A percentile compares a stretch with the other conserved stretches of the same genome.
phyloP scores from a whole-genome alignment of 2,888 invertebrate species.

The Mantis religiosa region DNA sequence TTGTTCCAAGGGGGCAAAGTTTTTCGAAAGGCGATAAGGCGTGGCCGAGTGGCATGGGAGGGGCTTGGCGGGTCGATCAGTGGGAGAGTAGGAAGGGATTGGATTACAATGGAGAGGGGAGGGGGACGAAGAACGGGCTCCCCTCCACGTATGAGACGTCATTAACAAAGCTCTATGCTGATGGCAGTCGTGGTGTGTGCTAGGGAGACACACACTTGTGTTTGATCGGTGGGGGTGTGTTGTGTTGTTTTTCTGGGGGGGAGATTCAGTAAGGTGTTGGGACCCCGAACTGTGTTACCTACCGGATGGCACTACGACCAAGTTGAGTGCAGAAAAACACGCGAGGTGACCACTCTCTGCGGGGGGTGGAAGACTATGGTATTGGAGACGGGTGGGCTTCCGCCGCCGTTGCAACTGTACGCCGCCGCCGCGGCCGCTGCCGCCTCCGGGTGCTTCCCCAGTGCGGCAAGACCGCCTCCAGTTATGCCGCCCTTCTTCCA shows the following conservation, averaged over 20 bases:
- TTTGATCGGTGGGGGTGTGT: neutral
- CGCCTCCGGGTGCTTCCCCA: constrained; percentile 36
- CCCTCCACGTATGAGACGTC: neutral
- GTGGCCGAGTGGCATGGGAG: neutral
- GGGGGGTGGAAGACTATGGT: constrained; percentile 50
- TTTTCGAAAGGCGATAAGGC: neutral
- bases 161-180: neutral
- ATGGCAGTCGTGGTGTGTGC: neutral
- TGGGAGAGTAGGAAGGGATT: neutral
- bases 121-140: neutral
- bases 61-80: neutral
- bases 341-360: neutral
- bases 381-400: constrained; percentile 60
- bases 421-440: constrained; percentile 63
- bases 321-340: neutral
- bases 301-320: neutral
- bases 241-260: neutral
- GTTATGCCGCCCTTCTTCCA: constrained; percentile 23
- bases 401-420: constrained; percentile 66
- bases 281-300: neutral
- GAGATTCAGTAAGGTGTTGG: neutral
- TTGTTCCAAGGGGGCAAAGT: neutral
- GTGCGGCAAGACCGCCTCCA: constrained; percentile 9
- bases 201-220: neutral
- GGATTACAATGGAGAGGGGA: neutral